These are phyloP conservation scores for Tarsius wallacei DNA, from an alignment of 2,797 vertebrate species.

Conservation along the genomic window DNA sequence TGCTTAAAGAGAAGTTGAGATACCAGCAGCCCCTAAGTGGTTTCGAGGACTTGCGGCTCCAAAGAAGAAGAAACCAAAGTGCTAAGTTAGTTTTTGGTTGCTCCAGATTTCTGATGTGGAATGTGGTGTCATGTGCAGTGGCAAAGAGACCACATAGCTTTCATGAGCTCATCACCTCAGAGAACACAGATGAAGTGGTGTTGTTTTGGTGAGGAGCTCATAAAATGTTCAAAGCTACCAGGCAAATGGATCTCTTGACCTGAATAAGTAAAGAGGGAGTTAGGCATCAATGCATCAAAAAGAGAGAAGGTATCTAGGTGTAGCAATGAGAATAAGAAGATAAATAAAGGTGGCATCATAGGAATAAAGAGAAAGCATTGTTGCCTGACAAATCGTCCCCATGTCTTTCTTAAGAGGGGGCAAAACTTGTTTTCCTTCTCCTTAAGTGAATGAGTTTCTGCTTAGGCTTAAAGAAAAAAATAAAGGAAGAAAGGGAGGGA, in stretches of 20 bases:
- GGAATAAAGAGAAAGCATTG: not conserved
- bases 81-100: not conserved
- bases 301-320: not conserved
- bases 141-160: not conserved
- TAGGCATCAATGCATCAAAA: not conserved
- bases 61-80: not conserved
- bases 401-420: not conserved
- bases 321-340: not conserved
- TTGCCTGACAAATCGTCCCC: not conserved
- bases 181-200: not conserved
- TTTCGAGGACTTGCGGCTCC: not conserved
- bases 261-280: not conserved
- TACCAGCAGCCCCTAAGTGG: not conserved
- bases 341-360: not conserved
- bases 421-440: not conserved
- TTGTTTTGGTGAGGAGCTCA: constrained; percentile 33
- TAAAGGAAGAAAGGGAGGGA: fast-evolving
- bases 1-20: not conserved
- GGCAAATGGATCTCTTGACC: not conserved
- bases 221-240: not conserved
- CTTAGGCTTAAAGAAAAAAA: not conserved
- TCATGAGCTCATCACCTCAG: not conserved
- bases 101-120: constrained; percentile 7
- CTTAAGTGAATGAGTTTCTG: not conserved
- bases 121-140: not conserved